Evolutionary conservation across 2,113 vertebrate genomes (phyloP).

Genomic region (Merops nubicus): DNA sequence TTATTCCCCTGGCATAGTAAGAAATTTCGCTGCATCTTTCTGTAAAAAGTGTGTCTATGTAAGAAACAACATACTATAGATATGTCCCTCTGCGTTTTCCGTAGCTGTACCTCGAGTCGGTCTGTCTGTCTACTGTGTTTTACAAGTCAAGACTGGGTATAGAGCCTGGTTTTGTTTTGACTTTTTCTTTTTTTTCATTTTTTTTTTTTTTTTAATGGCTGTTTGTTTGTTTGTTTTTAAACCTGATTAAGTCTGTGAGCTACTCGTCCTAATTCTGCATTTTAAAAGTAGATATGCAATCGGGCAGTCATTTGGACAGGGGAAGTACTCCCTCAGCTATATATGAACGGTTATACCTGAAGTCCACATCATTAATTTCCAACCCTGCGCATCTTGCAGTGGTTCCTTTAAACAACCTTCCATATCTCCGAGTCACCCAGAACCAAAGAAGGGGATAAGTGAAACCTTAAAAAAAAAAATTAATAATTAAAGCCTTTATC

Average conservation of each 20-base stretch:
- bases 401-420: neutral
- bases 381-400: neutral
- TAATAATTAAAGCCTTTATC: neutral
- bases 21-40: neutral
- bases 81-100: neutral
- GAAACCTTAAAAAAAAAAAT: neutral
- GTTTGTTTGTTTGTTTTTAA: neutral
- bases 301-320: neutral
- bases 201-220: neutral
- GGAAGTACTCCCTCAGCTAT: neutral
- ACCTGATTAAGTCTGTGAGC: neutral
- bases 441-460: neutral
- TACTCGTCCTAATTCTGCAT: neutral
- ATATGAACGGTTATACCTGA: neutral
- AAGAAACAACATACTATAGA: rapidly evolving
- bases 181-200: neutral
- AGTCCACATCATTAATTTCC: neutral
- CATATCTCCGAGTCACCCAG: neutral
- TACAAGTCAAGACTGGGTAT: neutral
- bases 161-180: neutral
- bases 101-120: neutral
- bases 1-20: neutral
- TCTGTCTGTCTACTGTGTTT: neutral
- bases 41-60: neutral
- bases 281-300: neutral